phyloP scores from a whole-genome alignment of 1,140 invertebrate species.

The Solenopsis invicta region DNA sequence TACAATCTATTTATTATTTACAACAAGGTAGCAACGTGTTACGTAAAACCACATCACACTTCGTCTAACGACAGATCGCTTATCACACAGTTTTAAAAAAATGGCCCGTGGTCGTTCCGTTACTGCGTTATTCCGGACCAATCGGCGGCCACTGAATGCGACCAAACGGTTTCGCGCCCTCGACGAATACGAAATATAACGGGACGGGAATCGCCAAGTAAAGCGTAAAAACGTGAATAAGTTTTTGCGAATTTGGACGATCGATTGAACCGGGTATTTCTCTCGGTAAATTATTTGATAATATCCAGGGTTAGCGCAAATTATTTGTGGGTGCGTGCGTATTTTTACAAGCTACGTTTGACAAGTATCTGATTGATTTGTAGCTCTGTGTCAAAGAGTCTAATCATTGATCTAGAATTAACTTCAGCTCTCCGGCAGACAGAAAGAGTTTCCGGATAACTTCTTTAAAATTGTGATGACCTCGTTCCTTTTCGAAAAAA shows the following conservation, averaged over 20 bases:
- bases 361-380: too few relatives aligned
- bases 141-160: background rate
- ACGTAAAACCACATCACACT: constrained; percentile 73
- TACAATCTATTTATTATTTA: constrained; percentile 83
- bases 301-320: background rate
- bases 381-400: too few relatives aligned
- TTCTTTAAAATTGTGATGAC: too few relatives aligned
- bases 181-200: background rate
- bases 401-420: too few relatives aligned
- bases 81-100: constrained; percentile 82
- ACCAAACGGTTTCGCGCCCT: background rate
- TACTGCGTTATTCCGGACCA: background rate
- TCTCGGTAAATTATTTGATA: background rate
- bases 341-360: background rate
- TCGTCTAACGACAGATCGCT: constrained; percentile 72
- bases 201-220: background rate
- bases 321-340: background rate
- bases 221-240: background rate
- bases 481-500: too few relatives aligned
- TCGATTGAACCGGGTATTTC: background rate
- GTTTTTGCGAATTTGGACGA: background rate
- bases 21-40: constrained; percentile 79
- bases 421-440: too few relatives aligned
- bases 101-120: constrained; percentile 57
- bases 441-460: too few relatives aligned